phyloP scores from a whole-genome alignment of 2,797 vertebrate species.

The Perodicticus potto region DNA sequence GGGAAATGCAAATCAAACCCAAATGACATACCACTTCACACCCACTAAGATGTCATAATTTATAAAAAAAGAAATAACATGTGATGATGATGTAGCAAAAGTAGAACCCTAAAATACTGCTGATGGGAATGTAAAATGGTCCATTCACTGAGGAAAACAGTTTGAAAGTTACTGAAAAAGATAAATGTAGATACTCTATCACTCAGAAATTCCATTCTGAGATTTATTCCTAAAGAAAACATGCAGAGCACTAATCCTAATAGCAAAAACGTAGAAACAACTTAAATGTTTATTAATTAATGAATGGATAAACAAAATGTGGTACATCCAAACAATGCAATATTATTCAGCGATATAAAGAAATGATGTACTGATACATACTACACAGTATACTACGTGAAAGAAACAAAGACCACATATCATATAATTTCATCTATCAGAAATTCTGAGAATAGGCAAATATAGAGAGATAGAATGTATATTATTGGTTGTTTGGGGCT shows the following conservation, averaged over 20 bases:
- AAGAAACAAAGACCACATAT: not conserved
- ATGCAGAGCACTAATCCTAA: not conserved
- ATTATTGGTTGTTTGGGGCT: not conserved
- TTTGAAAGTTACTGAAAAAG: not conserved
- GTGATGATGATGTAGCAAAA: not conserved
- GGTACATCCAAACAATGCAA: not conserved
- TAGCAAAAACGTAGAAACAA: not conserved
- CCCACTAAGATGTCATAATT: not conserved
- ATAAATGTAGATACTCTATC: not conserved
- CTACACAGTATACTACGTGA: not conserved
- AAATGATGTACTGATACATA: not conserved
- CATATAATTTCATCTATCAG: not conserved
- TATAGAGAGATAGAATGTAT: not conserved
- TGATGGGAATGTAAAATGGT: not conserved
- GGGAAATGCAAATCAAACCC: not conserved
- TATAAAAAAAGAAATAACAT: not conserved
- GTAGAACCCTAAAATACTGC: not conserved
- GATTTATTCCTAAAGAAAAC: not conserved
- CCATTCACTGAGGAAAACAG: not conserved
- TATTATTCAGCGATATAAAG: not conserved
- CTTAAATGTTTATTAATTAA: not conserved
- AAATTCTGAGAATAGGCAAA: not conserved
- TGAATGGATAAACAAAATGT: not conserved
- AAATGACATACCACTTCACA: not conserved
- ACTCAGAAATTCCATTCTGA: not conserved